Evolutionary conservation across 1,140 invertebrate species (phyloP), one percentile per base, ranked within the genome.

Genomic region (Manduca sexta): DNA sequence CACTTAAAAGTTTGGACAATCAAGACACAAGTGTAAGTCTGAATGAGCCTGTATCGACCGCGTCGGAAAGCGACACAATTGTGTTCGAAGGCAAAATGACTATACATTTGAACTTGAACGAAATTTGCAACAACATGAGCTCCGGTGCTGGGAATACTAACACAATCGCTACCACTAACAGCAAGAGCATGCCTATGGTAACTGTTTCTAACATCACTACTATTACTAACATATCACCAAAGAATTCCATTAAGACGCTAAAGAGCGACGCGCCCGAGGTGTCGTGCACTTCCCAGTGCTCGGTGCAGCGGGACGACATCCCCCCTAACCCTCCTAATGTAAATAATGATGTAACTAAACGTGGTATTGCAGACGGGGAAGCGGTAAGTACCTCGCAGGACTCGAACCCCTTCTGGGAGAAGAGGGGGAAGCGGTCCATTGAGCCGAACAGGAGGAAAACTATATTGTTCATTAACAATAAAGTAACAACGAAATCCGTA

Each of bases 11-110:
- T 68, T 68, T 86, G 68, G 84, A 88, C 42, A 83, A 75, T 62
- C 81, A 86, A 55, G 86, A 88, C 56, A 84, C 74, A 60, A 88
- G 86, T 78, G 86, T 88, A 88, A 88, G 86, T 88, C 70, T 87
- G 40, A 84, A 82, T 71, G 85, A 83, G 56, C 79, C 81, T 43
- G 69, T 71, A 17, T 84, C 84, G 5, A 70, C 74, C 43, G 63
- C 68, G 44, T 87, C 86, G 40, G 86, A 87, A 45, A 74, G 82
- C 35, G 86, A 87, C 52, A 83, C 84, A 45, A 78, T 87, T 47
- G 84, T 87, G 30, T 87, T 87, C 64, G 76, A 87, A 69, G 86
- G 86, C 31, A 87, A 87, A 66, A 87, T 87, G 86, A 84, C 84
- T 50, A 87, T 87, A 75, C 84, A 86, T 53, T 65, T 87, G 38